These are phyloP conservation scores for Calliopsis andreniformis DNA, from an alignment of 1,140 invertebrate genomes.

Conservation along the genomic window DNA sequence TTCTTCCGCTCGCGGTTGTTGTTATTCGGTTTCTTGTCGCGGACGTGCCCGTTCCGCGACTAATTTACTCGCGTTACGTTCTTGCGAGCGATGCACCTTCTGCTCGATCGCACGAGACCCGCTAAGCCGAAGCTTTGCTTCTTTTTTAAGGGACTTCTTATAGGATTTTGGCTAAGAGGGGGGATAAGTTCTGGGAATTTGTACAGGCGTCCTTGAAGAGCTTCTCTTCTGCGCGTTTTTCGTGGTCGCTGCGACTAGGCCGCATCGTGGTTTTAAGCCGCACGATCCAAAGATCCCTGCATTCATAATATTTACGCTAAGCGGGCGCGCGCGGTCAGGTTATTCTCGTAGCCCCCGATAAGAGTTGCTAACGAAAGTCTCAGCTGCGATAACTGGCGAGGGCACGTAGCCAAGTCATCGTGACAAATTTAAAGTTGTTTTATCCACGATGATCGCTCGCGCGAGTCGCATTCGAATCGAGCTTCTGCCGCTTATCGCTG, in stretches of 20 bases:
- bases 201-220: slow-evolving; percentile 19
- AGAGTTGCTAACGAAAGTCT: slow-evolving; percentile 69
- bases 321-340: slow-evolving; percentile 39
- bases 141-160: slow-evolving; percentile 2
- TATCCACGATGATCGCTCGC: slow-evolving; percentile 6
- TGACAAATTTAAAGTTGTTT: slow-evolving; percentile 28
- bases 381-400: slow-evolving; percentile 47
- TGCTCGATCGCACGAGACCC: not conserved
- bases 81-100: slow-evolving; percentile 9
- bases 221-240: not conserved
- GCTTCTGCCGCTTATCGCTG: not conserved
- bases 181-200: not conserved
- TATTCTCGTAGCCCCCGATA: slow-evolving; percentile 66
- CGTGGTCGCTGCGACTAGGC: slow-evolving; percentile 1
- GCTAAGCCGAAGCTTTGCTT: too few species aligned
- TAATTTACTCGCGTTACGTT: slow-evolving; percentile 28
- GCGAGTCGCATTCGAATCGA: not conserved
- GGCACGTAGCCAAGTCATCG: slow-evolving; percentile 22
- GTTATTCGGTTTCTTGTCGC: slow-evolving; percentile 51
- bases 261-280: slow-evolving; percentile 36
- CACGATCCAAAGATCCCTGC: slow-evolving; percentile 36
- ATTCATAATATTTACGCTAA: slow-evolving; percentile 59
- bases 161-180: not conserved
- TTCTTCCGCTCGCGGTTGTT: slow-evolving; percentile 31
- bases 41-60: slow-evolving; percentile 9